Evolutionary conservation across 2,797 vertebrate species (phyloP).

Genomic region (Sebastes nivosus): DNA sequence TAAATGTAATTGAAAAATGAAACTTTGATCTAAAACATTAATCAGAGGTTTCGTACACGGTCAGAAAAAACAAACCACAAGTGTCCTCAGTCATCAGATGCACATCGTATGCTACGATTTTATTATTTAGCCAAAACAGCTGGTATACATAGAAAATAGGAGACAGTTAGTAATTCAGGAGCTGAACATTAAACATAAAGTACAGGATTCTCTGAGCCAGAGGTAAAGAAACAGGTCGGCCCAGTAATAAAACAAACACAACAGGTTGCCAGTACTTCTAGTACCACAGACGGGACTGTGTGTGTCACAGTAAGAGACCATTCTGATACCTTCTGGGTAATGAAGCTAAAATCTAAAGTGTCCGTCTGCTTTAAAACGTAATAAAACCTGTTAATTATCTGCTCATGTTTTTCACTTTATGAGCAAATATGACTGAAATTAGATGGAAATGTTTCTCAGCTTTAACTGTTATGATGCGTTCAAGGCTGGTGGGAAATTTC

Average conservation of each 20-base stretch:
- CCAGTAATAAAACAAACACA: background rate
- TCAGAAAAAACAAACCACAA: background rate
- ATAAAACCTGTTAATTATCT: background rate
- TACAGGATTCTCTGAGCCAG: background rate
- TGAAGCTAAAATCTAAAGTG: background rate
- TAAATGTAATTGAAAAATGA: background rate
- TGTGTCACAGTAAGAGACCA: background rate
- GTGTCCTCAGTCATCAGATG: slow-evolving; percentile 12
- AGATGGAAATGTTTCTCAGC: background rate
- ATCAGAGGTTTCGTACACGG: fast-evolving
- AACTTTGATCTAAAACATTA: background rate
- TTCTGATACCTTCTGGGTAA: background rate
- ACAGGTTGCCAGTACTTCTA: background rate
- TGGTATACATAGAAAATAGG: slow-evolving; percentile 42
- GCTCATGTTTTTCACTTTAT: background rate
- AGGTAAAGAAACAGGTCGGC: background rate
- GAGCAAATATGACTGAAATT: background rate
- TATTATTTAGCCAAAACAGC: slow-evolving; percentile 52
- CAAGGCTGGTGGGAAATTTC: background rate
- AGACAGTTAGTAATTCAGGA: slow-evolving; percentile 18
- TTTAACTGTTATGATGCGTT: background rate
- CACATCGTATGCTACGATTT: slow-evolving; percentile 49
- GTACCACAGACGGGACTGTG: background rate
- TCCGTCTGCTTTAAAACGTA: background rate
- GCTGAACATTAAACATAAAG: background rate